These are phyloP conservation scores for Arenicola marina DNA, from an alignment of 2,888 invertebrate species.

Conservation along the genomic window DNA sequence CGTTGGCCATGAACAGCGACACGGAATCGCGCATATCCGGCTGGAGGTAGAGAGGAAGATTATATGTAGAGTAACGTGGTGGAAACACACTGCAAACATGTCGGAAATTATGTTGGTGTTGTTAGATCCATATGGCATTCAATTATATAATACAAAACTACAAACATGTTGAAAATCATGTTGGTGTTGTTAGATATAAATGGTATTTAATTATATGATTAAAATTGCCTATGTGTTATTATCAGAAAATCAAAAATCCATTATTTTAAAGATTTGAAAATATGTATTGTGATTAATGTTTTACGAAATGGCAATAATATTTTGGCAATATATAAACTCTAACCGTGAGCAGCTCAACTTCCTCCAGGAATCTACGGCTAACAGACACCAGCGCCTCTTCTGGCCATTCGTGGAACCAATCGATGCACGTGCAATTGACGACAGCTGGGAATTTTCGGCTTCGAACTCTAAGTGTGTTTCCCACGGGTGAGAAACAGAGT, in stretches of 20 bases:
- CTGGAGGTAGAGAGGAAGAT: conserved; percentile 64
- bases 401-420: conserved; percentile 99
- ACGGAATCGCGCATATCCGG: conserved; percentile 78
- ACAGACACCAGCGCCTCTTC: conserved; percentile 95
- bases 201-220: too few relatives aligned
- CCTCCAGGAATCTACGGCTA: conserved; percentile 83
- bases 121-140: too few relatives aligned
- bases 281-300: too few relatives aligned
- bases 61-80: neutral
- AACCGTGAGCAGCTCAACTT: conserved; percentile 79
- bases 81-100: neutral
- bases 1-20: conserved; percentile 91
- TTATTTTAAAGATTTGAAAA: too few relatives aligned
- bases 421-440: conserved; percentile 91
- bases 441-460: conserved; percentile 95
- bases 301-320: too few relatives aligned
- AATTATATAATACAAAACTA: too few relatives aligned
- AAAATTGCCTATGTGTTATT: too few relatives aligned
- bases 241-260: too few relatives aligned
- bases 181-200: too few relatives aligned
- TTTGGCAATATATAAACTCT: too few relatives aligned
- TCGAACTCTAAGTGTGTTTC: conserved; percentile 86
- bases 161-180: too few relatives aligned
- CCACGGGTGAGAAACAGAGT: conserved; percentile 96
- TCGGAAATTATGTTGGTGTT: too few relatives aligned